Base-by-base conservation (phyloP, 2,113 vertebrate species). In the Cryptomyrus ogoouensis region DNA sequence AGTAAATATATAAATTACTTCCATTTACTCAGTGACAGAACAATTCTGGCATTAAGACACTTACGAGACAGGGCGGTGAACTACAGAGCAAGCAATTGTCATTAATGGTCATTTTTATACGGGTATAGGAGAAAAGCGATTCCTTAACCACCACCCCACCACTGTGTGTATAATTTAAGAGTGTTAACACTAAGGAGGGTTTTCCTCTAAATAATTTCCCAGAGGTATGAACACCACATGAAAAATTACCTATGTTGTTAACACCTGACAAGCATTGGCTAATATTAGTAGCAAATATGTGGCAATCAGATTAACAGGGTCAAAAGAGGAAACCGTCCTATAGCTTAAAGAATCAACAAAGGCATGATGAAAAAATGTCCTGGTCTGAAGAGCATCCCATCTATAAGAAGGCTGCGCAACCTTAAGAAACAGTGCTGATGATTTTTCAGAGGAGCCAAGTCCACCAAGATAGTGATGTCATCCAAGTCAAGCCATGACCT, bases 1-100 rank as follows among this genome's bases (percentile, higher is more conserved):
- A 80, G 74, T 80, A 80, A 80, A 80, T 80, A 80, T 42, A 80
- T 80, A 80, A 80, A 42, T 80, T 80, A 80, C 74, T 80, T 80
- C 74, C 74, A 80, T 80, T 80, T 39, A 80, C 35, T 80, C 74
- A 80, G 35, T 39, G 74, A 80, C 74, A 80, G 74, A 42, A 80
- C 74, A 80, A 80, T 80, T 80, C 35, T 80, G 74, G 74, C 74
- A 80, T 80, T 80, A 80, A 80, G 74, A 42, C 74, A 80, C 74
- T 80, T 80, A 42, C 35, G 35, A 80, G 74, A 80, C 74, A 80
- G 35, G 15, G 74, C 17, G 74, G 74, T 42, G 74, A 80, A 80
- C 74, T 80, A 80, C 74, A 80, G 74, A 42, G 15, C 15, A 17
- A 80, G 74, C 19, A 80, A 35, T 80, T 80, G 62, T 70, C 62